These are phyloP conservation scores for Hormaphis cornu DNA, from an alignment of 1,140 invertebrate genomes.

Conservation along the genomic window DNA sequence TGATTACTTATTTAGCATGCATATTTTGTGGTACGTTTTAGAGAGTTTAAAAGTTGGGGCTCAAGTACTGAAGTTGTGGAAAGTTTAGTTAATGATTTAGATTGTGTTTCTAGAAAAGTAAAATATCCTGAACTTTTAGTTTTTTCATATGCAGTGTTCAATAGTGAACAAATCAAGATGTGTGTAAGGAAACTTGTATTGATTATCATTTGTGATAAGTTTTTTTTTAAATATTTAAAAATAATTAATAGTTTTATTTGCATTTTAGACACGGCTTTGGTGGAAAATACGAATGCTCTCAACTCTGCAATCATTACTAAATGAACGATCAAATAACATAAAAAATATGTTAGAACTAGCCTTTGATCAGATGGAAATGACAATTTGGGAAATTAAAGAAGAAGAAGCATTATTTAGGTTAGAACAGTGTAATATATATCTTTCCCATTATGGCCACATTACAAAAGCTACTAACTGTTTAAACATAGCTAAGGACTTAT, in stretches of 20 bases:
- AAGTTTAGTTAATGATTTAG: constrained; percentile 40
- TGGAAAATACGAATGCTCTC: constrained; percentile 62
- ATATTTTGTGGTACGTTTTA: constrained; percentile 30
- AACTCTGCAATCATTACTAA: constrained; percentile 63
- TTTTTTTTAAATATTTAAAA: constrained; percentile 43
- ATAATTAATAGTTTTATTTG: constrained; percentile 39
- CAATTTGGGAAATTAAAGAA: constrained; percentile 42
- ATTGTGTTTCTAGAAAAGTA: constrained; percentile 40
- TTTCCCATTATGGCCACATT: constrained; percentile 60
- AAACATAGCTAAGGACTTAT: constrained; percentile 50
- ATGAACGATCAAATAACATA: constrained; percentile 58
- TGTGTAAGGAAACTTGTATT: neutral
- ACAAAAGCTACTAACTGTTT: constrained; percentile 58
- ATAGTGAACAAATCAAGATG: neutral
- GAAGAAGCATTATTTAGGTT: constrained; percentile 57
- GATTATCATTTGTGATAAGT: neutral
- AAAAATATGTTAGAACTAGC: constrained; percentile 52
- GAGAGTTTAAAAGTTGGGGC: constrained; percentile 32
- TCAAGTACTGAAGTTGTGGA: constrained; percentile 37
- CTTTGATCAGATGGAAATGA: constrained; percentile 48
- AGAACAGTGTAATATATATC: constrained; percentile 63
- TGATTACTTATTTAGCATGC: constrained; percentile 29
- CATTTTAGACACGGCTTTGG: constrained; percentile 51
- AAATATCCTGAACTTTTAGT: constrained; percentile 36
- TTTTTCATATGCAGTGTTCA: constrained; percentile 12